These are phyloP conservation scores for Rhodeus uyekii DNA, from an alignment of 2,797 vertebrate species.

Conservation along the genomic window DNA sequence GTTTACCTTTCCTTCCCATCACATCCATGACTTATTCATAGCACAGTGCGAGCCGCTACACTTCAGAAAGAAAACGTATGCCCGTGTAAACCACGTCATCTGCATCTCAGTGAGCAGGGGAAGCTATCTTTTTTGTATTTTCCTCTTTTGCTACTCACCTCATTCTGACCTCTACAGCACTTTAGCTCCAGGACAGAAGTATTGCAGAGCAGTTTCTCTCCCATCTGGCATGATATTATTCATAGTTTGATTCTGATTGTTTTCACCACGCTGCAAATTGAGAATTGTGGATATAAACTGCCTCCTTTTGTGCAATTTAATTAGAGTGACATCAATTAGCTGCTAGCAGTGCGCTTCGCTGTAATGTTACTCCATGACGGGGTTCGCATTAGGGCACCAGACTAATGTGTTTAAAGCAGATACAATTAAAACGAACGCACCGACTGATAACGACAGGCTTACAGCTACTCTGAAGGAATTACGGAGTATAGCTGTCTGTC, in stretches of 20 bases:
- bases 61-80: constrained; percentile 30
- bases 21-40: constrained; percentile 69
- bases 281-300: constrained; percentile 54
- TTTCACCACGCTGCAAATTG: constrained; percentile 56
- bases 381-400: constrained; percentile 65
- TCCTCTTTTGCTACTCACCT: neutral
- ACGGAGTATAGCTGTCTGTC: constrained; percentile 76
- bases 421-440: constrained; percentile 75
- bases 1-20: constrained; percentile 59
- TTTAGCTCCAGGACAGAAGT: neutral
- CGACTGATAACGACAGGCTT: constrained; percentile 75
- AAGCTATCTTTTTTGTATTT: constrained; percentile 7
- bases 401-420: constrained; percentile 82
- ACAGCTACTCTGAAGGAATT: constrained; percentile 80
- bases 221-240: constrained; percentile 48
- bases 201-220: constrained; percentile 23
- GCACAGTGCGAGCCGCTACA: constrained; percentile 48
- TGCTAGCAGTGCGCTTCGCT: constrained; percentile 60
- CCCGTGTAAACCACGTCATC: constrained; percentile 30
- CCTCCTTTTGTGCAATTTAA: constrained; percentile 65
- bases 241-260: constrained; percentile 55
- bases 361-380: constrained; percentile 64
- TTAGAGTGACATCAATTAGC: constrained; percentile 71
- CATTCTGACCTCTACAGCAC: constrained; percentile 8
- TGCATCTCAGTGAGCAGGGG: neutral